These are phyloP conservation scores for Pavo muticus DNA, from an alignment of 2,113 vertebrate genomes.

Conservation along the genomic window DNA sequence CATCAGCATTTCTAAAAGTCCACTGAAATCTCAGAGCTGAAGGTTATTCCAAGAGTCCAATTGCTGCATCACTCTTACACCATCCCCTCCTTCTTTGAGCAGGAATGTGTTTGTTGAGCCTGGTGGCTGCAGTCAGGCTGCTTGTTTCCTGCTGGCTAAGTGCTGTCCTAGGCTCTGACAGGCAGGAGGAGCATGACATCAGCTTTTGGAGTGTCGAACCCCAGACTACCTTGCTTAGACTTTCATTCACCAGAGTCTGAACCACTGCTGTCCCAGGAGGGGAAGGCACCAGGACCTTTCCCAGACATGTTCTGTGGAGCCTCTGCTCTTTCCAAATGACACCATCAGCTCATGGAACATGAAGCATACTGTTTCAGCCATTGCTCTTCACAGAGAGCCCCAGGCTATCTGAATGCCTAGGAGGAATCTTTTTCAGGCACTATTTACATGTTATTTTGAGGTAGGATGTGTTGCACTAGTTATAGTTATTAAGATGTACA, in stretches of 20 bases:
- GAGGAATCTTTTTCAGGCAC: neutral
- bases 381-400: neutral
- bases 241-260: neutral
- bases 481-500: neutral
- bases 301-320: accelerated
- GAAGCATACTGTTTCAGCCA: neutral
- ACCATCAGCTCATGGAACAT: neutral
- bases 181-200: neutral
- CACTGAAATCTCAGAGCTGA: neutral
- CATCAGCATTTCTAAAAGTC: neutral
- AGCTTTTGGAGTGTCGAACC: neutral
- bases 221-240: neutral
- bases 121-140: neutral
- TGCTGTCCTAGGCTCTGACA: neutral
- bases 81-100: neutral
- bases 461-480: neutral
- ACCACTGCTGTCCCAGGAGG: neutral
- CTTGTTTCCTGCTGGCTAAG: neutral
- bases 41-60: neutral
- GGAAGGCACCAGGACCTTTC: neutral
- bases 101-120: neutral
- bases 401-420: neutral
- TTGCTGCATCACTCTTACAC: accelerated
- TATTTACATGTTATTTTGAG: neutral
- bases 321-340: neutral